Conservation (phyloP, 30 jellyfish, hydroid and myxozoan species). For the Aurelia sp. region DNA sequence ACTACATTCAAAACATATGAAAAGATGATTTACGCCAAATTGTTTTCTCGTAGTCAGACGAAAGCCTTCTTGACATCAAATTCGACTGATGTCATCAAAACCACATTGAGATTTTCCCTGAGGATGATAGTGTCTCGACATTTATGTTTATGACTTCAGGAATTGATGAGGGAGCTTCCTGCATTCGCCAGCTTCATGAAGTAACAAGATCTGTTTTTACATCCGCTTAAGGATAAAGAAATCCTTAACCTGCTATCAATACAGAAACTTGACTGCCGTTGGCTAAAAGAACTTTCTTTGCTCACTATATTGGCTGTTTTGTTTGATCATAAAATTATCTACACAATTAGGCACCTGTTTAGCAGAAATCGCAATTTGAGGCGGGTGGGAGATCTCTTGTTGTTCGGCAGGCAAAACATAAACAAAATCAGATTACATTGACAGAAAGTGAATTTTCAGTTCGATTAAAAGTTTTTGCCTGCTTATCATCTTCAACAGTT, state of each 20-base stretch:
- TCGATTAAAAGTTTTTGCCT: too few relatives aligned
- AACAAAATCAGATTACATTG: too few relatives aligned
- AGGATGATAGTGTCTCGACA: too few relatives aligned
- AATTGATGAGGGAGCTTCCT: neutral
- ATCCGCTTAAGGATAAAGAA: neutral
- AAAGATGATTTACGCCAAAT: neutral
- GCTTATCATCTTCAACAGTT: too few relatives aligned
- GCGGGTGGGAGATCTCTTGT: too few relatives aligned
- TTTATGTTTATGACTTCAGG: neutral
- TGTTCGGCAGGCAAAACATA: too few relatives aligned
- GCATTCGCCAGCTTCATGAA: neutral
- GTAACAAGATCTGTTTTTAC: neutral
- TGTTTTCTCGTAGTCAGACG: neutral
- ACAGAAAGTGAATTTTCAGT: too few relatives aligned
- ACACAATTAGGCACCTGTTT: slow-evolving; percentile 67
- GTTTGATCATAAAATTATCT: slow-evolving; percentile 29
- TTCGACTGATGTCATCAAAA: neutral
- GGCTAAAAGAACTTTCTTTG: neutral
- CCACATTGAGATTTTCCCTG: too few relatives aligned
- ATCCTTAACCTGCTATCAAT: slow-evolving; percentile 7
- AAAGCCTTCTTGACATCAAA: neutral
- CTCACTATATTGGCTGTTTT: neutral
- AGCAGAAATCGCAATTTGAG: neutral
- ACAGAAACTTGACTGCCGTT: neutral
- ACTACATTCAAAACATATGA: too few relatives aligned